A percentile compares a stretch with the other conserved stretches of the same genome.
phyloP scores from a whole-genome alignment of 53 echinoderm and acorn worm species.

The Zoroaster sp. region DNA sequence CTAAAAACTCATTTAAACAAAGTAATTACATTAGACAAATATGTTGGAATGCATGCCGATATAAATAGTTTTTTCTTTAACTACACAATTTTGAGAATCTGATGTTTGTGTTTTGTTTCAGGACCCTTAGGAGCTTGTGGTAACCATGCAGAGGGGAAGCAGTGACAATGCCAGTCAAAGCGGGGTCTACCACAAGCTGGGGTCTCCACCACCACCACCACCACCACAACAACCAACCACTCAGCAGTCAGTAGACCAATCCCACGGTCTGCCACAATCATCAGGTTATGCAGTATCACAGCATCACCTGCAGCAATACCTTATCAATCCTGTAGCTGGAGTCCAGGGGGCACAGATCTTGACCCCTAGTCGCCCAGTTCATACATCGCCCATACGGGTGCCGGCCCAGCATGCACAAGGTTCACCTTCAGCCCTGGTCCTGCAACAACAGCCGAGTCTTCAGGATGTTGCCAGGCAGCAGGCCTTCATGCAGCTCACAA shows the following conservation, averaged over 20 bases:
- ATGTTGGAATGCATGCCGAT: no score
- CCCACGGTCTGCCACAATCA: slow-evolving; percentile 46
- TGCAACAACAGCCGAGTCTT: slow-evolving; percentile 63
- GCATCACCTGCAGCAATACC: slow-evolving; percentile 32
- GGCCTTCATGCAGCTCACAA: slow-evolving; percentile 53
- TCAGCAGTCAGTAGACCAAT: slow-evolving; percentile 35
- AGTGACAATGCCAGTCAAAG: slow-evolving; percentile 31
- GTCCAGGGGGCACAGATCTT: slow-evolving; percentile 43
- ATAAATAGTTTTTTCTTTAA: no score
- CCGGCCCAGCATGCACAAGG: slow-evolving; percentile 22
- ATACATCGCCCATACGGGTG: slow-evolving; percentile 16
- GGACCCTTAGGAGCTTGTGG: slow-evolving; percentile 56
- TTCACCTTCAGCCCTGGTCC: background rate
- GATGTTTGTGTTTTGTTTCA: background rate
- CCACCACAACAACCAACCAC: slow-evolving; percentile 8
- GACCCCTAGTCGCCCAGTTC: slow-evolving; percentile 7
- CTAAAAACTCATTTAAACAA: no score
- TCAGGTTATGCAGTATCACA: slow-evolving; percentile 43
- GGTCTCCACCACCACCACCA: slow-evolving; percentile 41
- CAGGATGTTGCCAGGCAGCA: slow-evolving; percentile 58
- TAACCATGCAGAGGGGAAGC: slow-evolving; percentile 53
- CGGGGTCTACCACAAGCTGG: slow-evolving; percentile 50
- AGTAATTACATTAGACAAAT: no score
- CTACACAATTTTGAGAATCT: no score
- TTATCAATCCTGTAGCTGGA: slow-evolving; percentile 21